Percentiles rank a stretch among this genome's conserved stretches.
These are phyloP conservation scores for Cenopis cana DNA, from an alignment of 2,888 invertebrate genomes.

Conservation along the genomic window DNA sequence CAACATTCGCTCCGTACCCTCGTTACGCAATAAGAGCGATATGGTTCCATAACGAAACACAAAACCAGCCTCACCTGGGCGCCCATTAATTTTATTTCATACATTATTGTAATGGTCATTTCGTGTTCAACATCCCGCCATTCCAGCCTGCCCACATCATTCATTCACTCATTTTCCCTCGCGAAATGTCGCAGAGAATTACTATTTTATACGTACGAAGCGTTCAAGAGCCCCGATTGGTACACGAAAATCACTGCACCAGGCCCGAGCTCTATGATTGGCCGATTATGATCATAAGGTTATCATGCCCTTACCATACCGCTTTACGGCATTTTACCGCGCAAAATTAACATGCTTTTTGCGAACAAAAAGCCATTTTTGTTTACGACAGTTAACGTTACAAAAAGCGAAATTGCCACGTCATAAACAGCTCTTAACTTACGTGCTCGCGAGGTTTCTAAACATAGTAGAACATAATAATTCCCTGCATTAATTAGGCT, in stretches of 20 bases:
- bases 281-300: conserved; percentile 37
- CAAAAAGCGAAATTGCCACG: conserved; percentile 43
- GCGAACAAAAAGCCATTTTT: conserved; percentile 45
- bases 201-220: conserved; percentile 34
- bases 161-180: conserved; percentile 33
- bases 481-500: conserved; percentile 51
- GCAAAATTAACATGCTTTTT: conserved; percentile 51
- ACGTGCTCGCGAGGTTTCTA: conserved; percentile 40
- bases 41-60: conserved; percentile 17
- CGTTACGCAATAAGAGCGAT: conserved; percentile 18
- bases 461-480: conserved; percentile 42
- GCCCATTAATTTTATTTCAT: conserved; percentile 42
- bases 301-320: conserved; percentile 16
- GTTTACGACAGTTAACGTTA: conserved; percentile 41
- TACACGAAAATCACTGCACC: conserved; percentile 8
- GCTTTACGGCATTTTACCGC: conserved; percentile 20
- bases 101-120: conserved; percentile 44
- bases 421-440: conserved; percentile 44
- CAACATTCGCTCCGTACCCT: not conserved
- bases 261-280: conserved; percentile 29
- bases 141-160: conserved; percentile 27
- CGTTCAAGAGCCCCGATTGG: conserved; percentile 30
- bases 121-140: conserved; percentile 40
- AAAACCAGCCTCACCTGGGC: conserved; percentile 31
- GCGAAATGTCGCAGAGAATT: conserved; percentile 20